Percentiles rank a stretch among this genome's conserved stretches.
Conservation (phyloP, 2,888 invertebrate genomes). For the Imbricaverruca yamaguchii region DNA sequence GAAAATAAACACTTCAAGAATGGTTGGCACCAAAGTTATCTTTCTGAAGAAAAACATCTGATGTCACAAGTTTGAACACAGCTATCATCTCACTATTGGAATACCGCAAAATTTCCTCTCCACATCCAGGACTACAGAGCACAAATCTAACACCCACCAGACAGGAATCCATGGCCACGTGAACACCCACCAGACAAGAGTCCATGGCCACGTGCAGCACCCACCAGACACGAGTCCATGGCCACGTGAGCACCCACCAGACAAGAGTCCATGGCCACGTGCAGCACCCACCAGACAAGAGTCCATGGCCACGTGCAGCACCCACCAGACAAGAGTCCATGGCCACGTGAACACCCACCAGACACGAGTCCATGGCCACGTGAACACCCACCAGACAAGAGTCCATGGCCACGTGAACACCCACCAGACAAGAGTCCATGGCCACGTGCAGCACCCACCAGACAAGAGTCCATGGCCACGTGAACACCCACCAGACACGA, state of each 20-base stretch:
- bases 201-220: conserved; percentile 36
- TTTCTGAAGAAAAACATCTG: too few relatives aligned
- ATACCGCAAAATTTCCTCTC: too few relatives aligned
- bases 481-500: conserved; percentile 33
- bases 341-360: conserved; percentile 33
- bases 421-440: conserved; percentile 35
- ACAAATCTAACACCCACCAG: background rate
- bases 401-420: conserved; percentile 35
- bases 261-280: conserved; percentile 36
- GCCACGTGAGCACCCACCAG: conserved; percentile 28
- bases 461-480: conserved; percentile 36
- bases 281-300: conserved; percentile 34
- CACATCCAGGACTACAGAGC: too few relatives aligned
- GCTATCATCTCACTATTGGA: too few relatives aligned
- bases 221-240: too few relatives aligned
- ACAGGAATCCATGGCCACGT: too few relatives aligned
- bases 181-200: conserved; percentile 32
- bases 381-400: conserved; percentile 33
- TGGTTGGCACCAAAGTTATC: too few relatives aligned
- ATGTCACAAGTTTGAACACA: too few relatives aligned
- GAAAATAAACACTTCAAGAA: too few relatives aligned
- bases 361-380: conserved; percentile 36
- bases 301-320: conserved; percentile 36
- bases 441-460: conserved; percentile 35
- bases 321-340: conserved; percentile 35